These are phyloP conservation scores for Acronicta aceris DNA, from an alignment of 2,888 invertebrate genomes.

Conservation along the genomic window DNA sequence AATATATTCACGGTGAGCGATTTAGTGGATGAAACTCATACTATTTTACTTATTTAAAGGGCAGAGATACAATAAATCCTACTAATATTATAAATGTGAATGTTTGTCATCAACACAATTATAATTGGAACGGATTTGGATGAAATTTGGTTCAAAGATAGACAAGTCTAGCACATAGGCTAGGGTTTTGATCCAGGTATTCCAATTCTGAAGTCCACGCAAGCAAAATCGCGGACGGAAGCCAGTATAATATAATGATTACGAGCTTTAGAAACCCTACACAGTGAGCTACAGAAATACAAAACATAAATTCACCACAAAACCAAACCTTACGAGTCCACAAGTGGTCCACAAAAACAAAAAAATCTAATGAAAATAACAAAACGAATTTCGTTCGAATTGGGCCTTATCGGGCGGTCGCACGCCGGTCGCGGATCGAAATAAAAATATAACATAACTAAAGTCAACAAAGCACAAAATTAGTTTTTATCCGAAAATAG, in stretches of 20 bases:
- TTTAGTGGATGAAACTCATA: constrained; percentile 30
- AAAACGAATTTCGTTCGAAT: constrained; percentile 58
- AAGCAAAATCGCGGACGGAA: too few relatives aligned
- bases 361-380: constrained; percentile 61
- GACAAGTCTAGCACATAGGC: too few relatives aligned
- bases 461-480: constrained; percentile 87
- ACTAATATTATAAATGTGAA: too few relatives aligned
- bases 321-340: constrained; percentile 13
- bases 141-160: too few relatives aligned
- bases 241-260: neutral
- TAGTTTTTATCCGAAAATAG: constrained; percentile 83
- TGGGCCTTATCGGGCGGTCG: constrained; percentile 62
- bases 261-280: neutral
- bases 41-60: constrained; percentile 32
- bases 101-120: too few relatives aligned
- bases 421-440: constrained; percentile 70
- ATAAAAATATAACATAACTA: constrained; percentile 80
- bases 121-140: too few relatives aligned
- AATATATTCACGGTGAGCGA: constrained; percentile 44
- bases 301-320: constrained; percentile 7
- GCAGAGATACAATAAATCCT: neutral
- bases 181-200: too few relatives aligned
- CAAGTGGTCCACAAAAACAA: constrained; percentile 27
- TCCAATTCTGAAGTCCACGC: too few relatives aligned
- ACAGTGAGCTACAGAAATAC: constrained; percentile 8